phyloP scores from a whole-genome alignment of 2,113 vertebrate species.

The Zingel zingel region DNA sequence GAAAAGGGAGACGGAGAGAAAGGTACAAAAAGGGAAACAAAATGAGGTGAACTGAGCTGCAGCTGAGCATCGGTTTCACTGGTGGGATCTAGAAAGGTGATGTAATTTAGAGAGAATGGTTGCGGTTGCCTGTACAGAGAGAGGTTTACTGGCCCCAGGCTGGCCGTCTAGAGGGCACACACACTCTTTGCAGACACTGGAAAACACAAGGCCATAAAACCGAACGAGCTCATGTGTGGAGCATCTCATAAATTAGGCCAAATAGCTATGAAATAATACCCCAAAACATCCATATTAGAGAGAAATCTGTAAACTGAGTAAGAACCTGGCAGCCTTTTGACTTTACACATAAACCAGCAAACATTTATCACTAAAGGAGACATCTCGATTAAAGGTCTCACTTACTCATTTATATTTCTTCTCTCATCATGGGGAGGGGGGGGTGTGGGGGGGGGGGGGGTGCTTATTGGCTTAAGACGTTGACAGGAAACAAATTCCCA shows the following conservation, averaged over 20 bases:
- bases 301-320: conserved; percentile 64
- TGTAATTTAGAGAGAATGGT: conserved; percentile 79
- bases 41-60: conserved; percentile 55
- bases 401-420: conserved; percentile 68
- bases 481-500: conserved; percentile 83
- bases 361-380: conserved; percentile 59
- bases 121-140: conserved; percentile 74
- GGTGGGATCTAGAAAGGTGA: conserved; percentile 76
- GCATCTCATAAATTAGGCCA: conserved; percentile 79
- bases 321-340: conserved; percentile 40
- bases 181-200: conserved; percentile 68
- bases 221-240: conserved; percentile 69
- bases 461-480: conserved; percentile 75
- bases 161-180: conserved; percentile 73
- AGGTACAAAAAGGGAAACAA: conserved; percentile 36
- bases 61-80: conserved; percentile 71
- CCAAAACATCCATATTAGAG: conserved; percentile 64
- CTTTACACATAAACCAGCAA: conserved; percentile 52
- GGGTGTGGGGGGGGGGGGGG: conserved; percentile 12
- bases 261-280: conserved; percentile 77
- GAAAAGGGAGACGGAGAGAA: conserved; percentile 16
- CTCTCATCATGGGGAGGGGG: conserved; percentile 25
- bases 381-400: conserved; percentile 67
- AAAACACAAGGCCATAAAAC: conserved; percentile 74
- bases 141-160: conserved; percentile 79